Conservation (phyloP, 2,888 invertebrate species). For the Hecatera dysodea region DNA sequence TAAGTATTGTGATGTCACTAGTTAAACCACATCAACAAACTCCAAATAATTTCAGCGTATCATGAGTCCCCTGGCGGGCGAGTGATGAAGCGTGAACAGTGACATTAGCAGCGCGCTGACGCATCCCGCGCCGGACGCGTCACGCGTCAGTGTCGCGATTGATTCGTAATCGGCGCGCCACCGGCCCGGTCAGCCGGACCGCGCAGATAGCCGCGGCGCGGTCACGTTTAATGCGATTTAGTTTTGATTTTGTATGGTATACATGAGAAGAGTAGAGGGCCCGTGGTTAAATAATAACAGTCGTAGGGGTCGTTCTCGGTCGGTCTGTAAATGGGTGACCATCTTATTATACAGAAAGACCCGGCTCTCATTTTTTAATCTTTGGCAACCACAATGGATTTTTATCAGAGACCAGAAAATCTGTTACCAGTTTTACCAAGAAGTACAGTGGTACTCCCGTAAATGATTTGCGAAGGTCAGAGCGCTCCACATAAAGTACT, state of each 20-base stretch:
- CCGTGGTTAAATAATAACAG: no score
- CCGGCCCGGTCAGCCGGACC: conserved; percentile 17
- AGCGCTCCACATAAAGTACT: no score
- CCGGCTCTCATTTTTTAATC: no score
- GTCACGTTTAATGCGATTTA: conserved; percentile 2
- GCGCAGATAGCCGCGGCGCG: not conserved
- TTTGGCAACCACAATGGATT: no score
- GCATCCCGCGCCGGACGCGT: conserved; percentile 23
- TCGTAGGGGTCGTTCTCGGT: no score
- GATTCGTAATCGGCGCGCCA: conserved; percentile 40
- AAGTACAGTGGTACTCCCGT: no score
- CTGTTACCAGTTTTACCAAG: no score
- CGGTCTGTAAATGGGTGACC: no score
- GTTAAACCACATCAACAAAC: not conserved
- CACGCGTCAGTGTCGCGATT: conserved; percentile 35
- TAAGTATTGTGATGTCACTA: not conserved
- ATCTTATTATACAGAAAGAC: no score
- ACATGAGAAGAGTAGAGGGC: not conserved
- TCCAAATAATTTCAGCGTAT: conserved; percentile 2
- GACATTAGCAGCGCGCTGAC: conserved; percentile 47
- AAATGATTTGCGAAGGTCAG: no score
- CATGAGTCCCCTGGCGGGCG: conserved; percentile 1
- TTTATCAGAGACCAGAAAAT: no score
- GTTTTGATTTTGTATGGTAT: not conserved
- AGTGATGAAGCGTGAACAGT: conserved; percentile 39